These are phyloP conservation scores for Hypothenemus hampei DNA, from an alignment of 1,140 invertebrate species.

Conservation along the genomic window DNA sequence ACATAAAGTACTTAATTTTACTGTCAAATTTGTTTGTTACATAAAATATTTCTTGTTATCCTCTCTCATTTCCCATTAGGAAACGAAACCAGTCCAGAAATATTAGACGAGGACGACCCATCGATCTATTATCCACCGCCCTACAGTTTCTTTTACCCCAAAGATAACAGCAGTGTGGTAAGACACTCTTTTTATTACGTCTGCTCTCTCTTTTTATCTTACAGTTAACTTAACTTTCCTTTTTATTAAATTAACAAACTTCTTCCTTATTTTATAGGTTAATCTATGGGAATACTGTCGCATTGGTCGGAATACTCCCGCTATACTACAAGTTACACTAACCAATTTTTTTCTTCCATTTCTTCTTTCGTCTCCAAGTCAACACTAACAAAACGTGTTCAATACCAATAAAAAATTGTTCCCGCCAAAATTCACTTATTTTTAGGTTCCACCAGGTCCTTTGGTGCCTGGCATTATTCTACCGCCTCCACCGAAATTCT, in stretches of 20 bases:
- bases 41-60: no score
- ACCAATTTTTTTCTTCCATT: neutral
- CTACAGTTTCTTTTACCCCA: constrained; percentile 78
- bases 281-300: constrained; percentile 2
- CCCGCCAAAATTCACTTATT: no score
- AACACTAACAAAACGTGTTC: no score
- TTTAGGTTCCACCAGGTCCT: constrained; percentile 69
- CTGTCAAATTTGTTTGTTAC: no score
- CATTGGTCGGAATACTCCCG: no score
- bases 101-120: constrained; percentile 76
- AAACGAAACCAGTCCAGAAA: constrained; percentile 66
- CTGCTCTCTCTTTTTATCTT: no score
- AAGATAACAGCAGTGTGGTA: constrained; percentile 56
- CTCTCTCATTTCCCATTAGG: no score
- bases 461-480: constrained; percentile 81
- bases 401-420: no score
- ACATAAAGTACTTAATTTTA: no score
- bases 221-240: neutral
- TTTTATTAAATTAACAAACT: neutral
- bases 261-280: constrained; percentile 1
- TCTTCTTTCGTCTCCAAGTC: neutral
- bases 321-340: constrained; percentile 3
- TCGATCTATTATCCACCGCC: constrained; percentile 85
- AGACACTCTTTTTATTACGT: neutral
- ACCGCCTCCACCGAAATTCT: constrained; percentile 82